Conservation (phyloP, 1,140 invertebrate species). For the Drosophila melanica region DNA sequence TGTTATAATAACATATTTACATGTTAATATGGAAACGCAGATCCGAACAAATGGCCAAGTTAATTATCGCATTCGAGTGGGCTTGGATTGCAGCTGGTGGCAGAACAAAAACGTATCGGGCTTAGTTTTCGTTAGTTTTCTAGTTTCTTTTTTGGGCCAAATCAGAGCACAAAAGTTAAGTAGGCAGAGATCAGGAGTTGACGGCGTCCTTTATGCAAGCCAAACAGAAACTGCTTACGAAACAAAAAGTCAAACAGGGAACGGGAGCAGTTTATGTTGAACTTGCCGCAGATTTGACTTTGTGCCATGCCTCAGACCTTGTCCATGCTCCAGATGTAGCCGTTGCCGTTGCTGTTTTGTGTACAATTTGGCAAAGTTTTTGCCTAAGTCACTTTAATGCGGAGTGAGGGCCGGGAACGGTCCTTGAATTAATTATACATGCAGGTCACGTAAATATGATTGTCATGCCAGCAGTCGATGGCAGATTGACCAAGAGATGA, state of each 20-base stretch:
- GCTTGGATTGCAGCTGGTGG: constrained; percentile 18
- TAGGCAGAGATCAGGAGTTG: constrained; percentile 49
- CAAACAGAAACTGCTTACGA: constrained; percentile 78
- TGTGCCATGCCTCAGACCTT: constrained; percentile 23
- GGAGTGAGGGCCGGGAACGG: constrained; percentile 18
- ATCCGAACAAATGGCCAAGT: constrained; percentile 52
- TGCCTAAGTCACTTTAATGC: constrained; percentile 59
- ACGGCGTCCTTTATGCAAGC: constrained; percentile 34
- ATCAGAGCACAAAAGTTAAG: constrained; percentile 70
- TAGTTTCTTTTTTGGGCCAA: constrained; percentile 15
- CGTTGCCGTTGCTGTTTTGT: constrained; percentile 49
- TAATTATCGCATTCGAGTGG: constrained; percentile 37
- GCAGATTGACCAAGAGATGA: constrained; percentile 67
- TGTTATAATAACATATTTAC: constrained; percentile 78
- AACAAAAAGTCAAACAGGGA: constrained; percentile 74
- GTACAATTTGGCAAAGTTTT: constrained; percentile 71
- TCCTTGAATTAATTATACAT: constrained; percentile 78
- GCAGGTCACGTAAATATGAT: constrained; percentile 82
- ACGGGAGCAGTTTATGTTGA: constrained; percentile 57
- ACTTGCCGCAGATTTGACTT: constrained; percentile 60
- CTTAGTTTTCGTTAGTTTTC: constrained; percentile 50
- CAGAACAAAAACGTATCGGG: constrained; percentile 62
- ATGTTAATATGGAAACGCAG: constrained; percentile 65
- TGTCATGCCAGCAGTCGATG: constrained; percentile 71
- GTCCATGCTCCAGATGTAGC: constrained; percentile 23